These are phyloP conservation scores for Parapristionchus giblindavisi DNA, from an alignment of 2,888 invertebrate genomes.

Conservation along the genomic window DNA sequence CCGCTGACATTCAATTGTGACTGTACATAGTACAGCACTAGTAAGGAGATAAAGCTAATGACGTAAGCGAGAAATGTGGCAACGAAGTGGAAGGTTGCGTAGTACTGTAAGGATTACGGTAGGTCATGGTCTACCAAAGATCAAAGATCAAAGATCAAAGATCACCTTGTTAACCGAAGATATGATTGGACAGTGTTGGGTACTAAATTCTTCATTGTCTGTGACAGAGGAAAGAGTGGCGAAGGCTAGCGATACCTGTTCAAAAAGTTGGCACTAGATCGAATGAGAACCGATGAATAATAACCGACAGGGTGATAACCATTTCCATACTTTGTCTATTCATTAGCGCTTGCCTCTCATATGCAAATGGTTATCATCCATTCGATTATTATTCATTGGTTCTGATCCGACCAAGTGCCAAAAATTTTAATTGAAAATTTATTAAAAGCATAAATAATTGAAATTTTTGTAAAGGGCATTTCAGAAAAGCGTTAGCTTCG, in stretches of 20 bases:
- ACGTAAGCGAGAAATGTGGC: slow-evolving; percentile 28
- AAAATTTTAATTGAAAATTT: no score
- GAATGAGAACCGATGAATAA: no score
- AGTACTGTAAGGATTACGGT: slow-evolving; percentile 3
- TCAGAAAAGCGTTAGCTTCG: no score
- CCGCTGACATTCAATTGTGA: slow-evolving; percentile 7
- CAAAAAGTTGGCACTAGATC: no score
- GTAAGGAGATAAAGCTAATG: not conserved
- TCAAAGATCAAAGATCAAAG: not conserved
- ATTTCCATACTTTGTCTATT: no score
- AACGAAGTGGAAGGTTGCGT: slow-evolving; percentile 35
- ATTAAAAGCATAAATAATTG: no score
- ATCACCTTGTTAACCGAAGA: not conserved
- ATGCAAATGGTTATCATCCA: no score
- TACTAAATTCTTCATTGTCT: slow-evolving; percentile 15
- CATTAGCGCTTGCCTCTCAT: no score
- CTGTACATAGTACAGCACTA: slow-evolving; percentile 2
- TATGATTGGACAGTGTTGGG: slow-evolving; percentile 30
- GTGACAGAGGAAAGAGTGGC: not conserved
- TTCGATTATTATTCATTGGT: no score
- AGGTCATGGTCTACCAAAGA: not conserved
- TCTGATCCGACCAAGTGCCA: no score
- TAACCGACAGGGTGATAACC: no score
- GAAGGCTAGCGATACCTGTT: not conserved
- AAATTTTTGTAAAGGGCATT: no score